Evolutionary conservation across 2,113 vertebrate genomes (phyloP).

Genomic region (Dissostichus mawsoni): DNA sequence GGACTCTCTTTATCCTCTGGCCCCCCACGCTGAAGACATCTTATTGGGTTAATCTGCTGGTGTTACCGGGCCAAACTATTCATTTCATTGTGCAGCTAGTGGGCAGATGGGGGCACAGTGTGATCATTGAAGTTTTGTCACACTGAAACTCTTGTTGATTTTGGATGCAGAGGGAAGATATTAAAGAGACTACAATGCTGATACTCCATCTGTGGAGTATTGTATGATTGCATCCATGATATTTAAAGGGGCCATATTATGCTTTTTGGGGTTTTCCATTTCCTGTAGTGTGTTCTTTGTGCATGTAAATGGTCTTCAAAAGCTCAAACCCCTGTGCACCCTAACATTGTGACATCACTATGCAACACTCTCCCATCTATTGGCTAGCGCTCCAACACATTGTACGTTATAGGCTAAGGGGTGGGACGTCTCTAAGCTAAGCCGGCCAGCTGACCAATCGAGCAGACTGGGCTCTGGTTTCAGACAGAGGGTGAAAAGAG

Average conservation of each 20-base stretch:
- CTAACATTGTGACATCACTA: too few relatives aligned
- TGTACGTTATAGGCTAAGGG: too few relatives aligned
- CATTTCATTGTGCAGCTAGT: constrained; percentile 82
- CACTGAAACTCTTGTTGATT: constrained; percentile 2
- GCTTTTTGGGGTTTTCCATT: too few relatives aligned
- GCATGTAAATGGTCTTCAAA: too few relatives aligned
- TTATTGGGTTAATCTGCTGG: constrained; percentile 88
- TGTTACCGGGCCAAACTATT: constrained; percentile 85
- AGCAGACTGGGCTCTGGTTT: too few relatives aligned
- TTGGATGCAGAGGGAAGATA: constrained; percentile 9
- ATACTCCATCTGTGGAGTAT: constrained; percentile 22
- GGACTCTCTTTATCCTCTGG: constrained; percentile 28
- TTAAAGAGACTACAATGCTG: constrained; percentile 61
- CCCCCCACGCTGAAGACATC: constrained; percentile 82
- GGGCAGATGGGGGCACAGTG: constrained; percentile 84
- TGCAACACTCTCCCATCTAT: too few relatives aligned
- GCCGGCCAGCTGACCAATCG: too few relatives aligned
- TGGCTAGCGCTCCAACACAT: too few relatives aligned
- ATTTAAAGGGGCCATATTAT: not conserved
- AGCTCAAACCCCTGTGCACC: too few relatives aligned
- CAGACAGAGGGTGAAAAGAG: too few relatives aligned
- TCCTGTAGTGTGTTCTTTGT: too few relatives aligned
- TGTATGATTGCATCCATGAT: constrained; percentile 10
- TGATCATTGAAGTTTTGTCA: constrained; percentile 64
- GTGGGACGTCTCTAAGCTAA: too few relatives aligned